Conservation (phyloP, 2,888 invertebrate genomes). For the Arctia plantaginis region DNA sequence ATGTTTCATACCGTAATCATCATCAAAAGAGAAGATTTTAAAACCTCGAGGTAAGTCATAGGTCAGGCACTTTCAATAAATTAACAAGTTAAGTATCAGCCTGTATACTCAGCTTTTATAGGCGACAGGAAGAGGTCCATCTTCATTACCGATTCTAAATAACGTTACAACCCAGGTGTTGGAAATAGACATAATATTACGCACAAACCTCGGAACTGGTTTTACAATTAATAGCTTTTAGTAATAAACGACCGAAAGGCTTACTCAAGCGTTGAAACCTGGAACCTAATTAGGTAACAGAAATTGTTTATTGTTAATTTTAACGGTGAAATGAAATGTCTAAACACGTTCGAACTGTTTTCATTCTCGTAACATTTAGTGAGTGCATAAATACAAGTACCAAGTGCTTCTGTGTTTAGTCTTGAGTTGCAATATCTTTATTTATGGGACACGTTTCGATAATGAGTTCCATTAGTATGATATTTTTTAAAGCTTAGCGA, state of each 20-base stretch:
- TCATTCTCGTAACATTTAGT: not conserved
- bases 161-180: not conserved
- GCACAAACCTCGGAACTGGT: not conserved
- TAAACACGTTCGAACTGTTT: not conserved
- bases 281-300: not conserved
- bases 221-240: slow-evolving; percentile 7
- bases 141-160: slow-evolving; percentile 1
- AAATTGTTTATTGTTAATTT: not conserved
- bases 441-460: not conserved
- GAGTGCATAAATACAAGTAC: not conserved
- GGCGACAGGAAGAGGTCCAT: not conserved
- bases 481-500: too few species aligned
- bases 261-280: not conserved
- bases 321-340: not conserved
- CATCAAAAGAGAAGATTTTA: too few species aligned
- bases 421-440: too few species aligned
- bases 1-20: not conserved
- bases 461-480: not conserved
- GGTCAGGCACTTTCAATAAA: not conserved
- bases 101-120: not conserved
- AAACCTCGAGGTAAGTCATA: not conserved
- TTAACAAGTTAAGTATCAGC: not conserved
- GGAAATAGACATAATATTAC: not conserved
- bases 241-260: not conserved
- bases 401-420: not conserved